Base-by-base conservation (phyloP, 2,888 invertebrate species). In the Leptarthrus brevirostris region DNA sequence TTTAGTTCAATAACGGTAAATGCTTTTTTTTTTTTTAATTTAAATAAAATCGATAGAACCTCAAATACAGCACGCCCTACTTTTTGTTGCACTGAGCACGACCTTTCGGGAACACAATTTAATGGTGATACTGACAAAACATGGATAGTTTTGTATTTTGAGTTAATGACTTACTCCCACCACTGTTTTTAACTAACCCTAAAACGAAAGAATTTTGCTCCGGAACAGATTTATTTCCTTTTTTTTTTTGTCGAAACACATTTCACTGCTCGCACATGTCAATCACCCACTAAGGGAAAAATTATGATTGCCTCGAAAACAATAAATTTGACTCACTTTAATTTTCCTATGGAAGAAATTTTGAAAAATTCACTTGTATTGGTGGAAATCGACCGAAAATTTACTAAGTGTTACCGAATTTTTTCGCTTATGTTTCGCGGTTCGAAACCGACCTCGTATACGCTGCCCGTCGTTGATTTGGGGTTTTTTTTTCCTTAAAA, bases 11-110 rank as follows among this genome's bases (percentile, higher is more conserved):
- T n/a, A 34, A 34, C 22, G 24, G 14, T 61, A 36, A 61, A 61
- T 36, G 36, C 18, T 36, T 53, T 22, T 53, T 24, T 14, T 20
- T 53, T 54, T 14, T 20, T 36, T 20, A 36, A 58, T 36, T 36
- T 36, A 12, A 58, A 36, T 26, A 18, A 12, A 36, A 36, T 36
- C 24, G 30, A 26, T 16, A 16, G 30, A 56, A 56, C 24, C 24
- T 22, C 26, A 16, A 56, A 56, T 26, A 24, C 30, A 56, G 56
- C 26, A 58, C 36, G 58, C 58, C 58, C 64, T 64, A 64, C 64
- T 64, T 64, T 64, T 18, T n/a, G n/a, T n/a, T n/a, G n/a, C n/a
- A n/a, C n/a, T n/a, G n/a, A n/a, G n/a, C n/a, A n/a, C n/a, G n/a
- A n/a, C n/a, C n/a, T n/a, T n/a, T n/a, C n/a, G n/a, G n/a, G n/a